These are phyloP conservation scores for Malurus elegans DNA, from an alignment of 2,113 vertebrate genomes.

Conservation along the genomic window DNA sequence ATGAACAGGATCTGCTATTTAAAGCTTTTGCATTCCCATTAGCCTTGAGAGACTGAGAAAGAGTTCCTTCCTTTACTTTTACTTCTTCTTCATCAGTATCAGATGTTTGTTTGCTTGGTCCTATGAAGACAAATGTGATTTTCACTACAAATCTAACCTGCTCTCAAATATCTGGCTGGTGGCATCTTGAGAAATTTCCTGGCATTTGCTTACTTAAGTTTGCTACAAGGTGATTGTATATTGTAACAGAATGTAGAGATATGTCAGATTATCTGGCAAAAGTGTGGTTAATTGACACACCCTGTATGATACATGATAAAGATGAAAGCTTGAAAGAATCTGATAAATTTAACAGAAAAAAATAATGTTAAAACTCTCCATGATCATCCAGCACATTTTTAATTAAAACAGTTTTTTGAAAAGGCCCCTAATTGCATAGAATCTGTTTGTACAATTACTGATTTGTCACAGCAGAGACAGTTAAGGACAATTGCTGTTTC, in stretches of 20 bases:
- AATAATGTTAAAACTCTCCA: neutral
- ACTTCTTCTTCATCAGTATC: neutral
- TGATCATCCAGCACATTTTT: neutral
- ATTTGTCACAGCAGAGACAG: neutral
- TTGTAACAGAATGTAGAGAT: neutral
- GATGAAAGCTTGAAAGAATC: neutral
- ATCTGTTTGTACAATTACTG: neutral
- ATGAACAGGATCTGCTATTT: neutral
- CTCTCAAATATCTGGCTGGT: neutral
- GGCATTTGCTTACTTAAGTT: neutral
- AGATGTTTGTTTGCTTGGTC: neutral
- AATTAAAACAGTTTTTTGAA: neutral
- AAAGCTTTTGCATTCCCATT: neutral
- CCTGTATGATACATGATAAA: neutral
- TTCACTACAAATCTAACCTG: neutral
- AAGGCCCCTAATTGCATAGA: neutral
- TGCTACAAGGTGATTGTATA: neutral
- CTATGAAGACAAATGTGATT: neutral
- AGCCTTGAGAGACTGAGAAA: neutral
- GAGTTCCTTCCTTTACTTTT: neutral
- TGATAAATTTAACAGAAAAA: neutral
- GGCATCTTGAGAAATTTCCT: neutral
- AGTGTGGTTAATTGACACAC: neutral
- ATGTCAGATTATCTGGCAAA: neutral
- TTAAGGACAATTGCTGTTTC: neutral